Evolutionary conservation across 2,113 vertebrate species (phyloP).

Genomic region (Elaphurus davidianus): DNA sequence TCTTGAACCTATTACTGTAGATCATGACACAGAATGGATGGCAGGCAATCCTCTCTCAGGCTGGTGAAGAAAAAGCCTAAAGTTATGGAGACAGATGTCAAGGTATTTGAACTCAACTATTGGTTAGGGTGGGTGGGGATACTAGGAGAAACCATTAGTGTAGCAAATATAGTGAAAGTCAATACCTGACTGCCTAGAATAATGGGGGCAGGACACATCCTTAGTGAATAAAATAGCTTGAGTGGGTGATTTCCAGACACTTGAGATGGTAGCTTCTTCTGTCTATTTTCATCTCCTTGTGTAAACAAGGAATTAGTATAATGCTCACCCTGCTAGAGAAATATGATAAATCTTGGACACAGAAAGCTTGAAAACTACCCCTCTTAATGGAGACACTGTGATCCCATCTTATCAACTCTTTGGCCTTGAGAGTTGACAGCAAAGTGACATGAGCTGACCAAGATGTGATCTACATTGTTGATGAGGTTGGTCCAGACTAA

Average conservation of each 20-base stretch:
- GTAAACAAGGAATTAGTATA: background rate
- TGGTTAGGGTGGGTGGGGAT: background rate
- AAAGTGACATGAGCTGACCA: background rate
- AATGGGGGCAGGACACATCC: background rate
- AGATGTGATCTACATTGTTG: background rate
- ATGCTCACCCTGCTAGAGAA: background rate
- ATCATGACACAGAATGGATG: conserved; percentile 61
- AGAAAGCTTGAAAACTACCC: background rate
- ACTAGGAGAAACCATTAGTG: background rate
- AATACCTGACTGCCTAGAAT: background rate
- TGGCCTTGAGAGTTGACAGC: background rate
- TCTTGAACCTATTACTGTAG: conserved; percentile 75
- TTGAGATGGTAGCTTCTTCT: background rate
- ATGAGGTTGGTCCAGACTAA: background rate
- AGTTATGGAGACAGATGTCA: background rate
- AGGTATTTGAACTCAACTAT: background rate
- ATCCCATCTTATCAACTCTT: background rate
- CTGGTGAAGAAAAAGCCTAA: background rate
- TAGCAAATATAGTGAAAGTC: background rate
- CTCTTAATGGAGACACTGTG: background rate
- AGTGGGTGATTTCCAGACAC: background rate
- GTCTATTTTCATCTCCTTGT: background rate
- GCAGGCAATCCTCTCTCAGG: conserved; percentile 54
- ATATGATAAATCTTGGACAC: background rate
- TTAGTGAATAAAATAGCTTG: background rate